Evolutionary conservation across 1,140 invertebrate species (phyloP).

Genomic region (Macrobrachium nipponense): DNA sequence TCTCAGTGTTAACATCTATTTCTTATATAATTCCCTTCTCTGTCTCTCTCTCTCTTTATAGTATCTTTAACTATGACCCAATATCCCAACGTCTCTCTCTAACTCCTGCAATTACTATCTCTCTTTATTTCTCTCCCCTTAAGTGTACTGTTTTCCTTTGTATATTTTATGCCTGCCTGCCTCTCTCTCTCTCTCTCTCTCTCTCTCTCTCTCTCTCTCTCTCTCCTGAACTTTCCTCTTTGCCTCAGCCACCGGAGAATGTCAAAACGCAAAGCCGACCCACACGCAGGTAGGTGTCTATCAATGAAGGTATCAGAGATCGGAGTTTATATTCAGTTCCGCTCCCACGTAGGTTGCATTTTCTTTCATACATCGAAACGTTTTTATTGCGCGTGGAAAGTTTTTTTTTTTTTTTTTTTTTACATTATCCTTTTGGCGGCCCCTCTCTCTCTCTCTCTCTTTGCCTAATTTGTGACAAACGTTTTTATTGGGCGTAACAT

Average conservation of each 20-base stretch:
- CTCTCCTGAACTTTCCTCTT: not conserved
- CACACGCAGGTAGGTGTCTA: no score
- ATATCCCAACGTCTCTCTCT: no score
- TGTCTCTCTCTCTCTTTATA: no score
- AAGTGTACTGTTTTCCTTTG: constrained; percentile 4
- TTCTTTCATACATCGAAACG: not conserved
- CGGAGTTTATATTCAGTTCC: no score
- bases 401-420: not conserved
- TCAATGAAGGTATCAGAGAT: no score
- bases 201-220: not conserved
- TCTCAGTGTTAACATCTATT: no score
- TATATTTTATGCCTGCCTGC: not conserved
- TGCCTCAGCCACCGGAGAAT: not conserved
- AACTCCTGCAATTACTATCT: not conserved
- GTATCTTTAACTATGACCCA: no score
- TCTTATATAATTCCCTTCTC: no score
- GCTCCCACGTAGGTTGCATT: no score
- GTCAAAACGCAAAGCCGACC: not conserved
- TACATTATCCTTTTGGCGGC: not conserved
- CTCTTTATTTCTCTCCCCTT: constrained; percentile 17
- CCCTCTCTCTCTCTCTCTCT: constrained; percentile 21
- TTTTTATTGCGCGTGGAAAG: not conserved
- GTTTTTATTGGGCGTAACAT: not conserved
- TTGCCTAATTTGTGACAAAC: not conserved
- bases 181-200: constrained; percentile 16